A percentile compares a stretch with the other conserved stretches of the same genome.
phyloP scores from a whole-genome alignment of 2,797 vertebrate genomes.

The Sebastes minor region DNA sequence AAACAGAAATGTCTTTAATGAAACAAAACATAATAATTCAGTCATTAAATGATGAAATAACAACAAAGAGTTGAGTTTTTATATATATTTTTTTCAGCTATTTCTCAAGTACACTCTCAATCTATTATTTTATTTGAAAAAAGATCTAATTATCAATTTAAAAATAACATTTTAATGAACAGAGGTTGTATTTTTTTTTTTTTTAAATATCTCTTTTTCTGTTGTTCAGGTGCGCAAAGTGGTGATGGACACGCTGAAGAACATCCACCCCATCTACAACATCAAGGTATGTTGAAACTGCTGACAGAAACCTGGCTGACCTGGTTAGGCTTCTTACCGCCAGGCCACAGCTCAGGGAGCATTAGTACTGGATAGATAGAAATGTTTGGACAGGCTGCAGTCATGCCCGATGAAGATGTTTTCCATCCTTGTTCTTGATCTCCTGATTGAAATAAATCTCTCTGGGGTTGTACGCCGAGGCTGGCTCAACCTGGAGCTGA shows the following conservation, averaged over 20 bases:
- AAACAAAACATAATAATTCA: not conserved
- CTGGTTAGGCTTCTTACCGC: not conserved
- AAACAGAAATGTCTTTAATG: not conserved
- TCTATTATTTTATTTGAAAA: not conserved
- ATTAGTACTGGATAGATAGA: not conserved
- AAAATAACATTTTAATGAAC: no score
- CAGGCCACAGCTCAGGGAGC: not conserved
- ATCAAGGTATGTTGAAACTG: constrained; percentile 87
- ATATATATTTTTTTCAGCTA: not conserved
- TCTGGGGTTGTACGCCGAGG: constrained; percentile 55
- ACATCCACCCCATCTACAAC: constrained; percentile 99
- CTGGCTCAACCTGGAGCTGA: constrained; percentile 72
- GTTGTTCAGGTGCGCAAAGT: constrained; percentile 92
- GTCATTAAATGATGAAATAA: not conserved
- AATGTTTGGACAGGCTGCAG: not conserved
- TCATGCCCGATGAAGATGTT: constrained; percentile 67
- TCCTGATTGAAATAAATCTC: constrained; percentile 62
- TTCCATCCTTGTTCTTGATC: constrained; percentile 81
- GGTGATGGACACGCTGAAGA: constrained; percentile 97
- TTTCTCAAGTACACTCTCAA: not conserved
- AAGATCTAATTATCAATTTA: not conserved
- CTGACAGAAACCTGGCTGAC: not conserved
- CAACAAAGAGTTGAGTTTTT: not conserved
- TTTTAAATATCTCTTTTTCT: not conserved
- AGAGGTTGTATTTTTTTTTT: not conserved